These are phyloP conservation scores for Apis mellifera DNA, from an alignment of 1,140 invertebrate genomes.

Conservation along the genomic window Amel_HAv3.1 CM009939.2:4725501-4726000, in stretches of 20 bases:
- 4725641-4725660: conserved; percentile 14
- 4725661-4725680: conserved; percentile 28
- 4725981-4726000: conserved; percentile 64
- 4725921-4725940: not conserved
- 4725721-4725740: not conserved
- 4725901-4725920: not conserved
- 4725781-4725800: conserved; percentile 33
- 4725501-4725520: not conserved
- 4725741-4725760: not conserved
- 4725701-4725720: not conserved
- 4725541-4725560: conserved; percentile 17
- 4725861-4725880: conserved; percentile 47
- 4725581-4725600: conserved; percentile 4
- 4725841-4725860: conserved; percentile 2
- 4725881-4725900: conserved; percentile 31
- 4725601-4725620: too few species aligned
- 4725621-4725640: conserved; percentile 16
- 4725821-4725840: conserved; percentile 9
- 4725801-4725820: conserved; percentile 37
- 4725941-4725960: not conserved
- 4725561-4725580: conserved; percentile 22
- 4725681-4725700: too few species aligned
- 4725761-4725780: conserved; percentile 13
- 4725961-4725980: conserved; percentile 60
- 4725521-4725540: conserved; percentile 10